A percentile compares a stretch with the other conserved stretches of the same genome.
These are phyloP conservation scores for Crotalus tigris DNA, from an alignment of 2,113 vertebrate genomes.

Conservation along the genomic window DNA sequence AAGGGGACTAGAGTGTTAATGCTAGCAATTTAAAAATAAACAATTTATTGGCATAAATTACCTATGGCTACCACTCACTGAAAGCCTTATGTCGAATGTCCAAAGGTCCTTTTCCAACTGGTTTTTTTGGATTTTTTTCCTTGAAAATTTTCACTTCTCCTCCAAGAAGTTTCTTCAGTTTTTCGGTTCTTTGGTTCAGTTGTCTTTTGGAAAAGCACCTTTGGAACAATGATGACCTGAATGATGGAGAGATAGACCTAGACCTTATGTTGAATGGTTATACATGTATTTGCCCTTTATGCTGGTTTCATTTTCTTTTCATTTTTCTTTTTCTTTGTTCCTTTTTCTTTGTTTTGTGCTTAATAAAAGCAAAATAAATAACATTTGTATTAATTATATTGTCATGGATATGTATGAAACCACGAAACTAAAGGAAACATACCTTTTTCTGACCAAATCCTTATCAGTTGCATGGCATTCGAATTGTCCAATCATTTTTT, in stretches of 20 bases:
- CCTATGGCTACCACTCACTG: background rate
- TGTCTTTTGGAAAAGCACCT: background rate
- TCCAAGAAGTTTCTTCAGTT: background rate
- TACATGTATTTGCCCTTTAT: background rate
- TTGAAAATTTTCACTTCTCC: background rate
- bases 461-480: background rate
- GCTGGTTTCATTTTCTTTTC: background rate
- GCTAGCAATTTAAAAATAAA: background rate
- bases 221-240: background rate
- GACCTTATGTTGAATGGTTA: background rate
- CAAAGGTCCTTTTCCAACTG: background rate
- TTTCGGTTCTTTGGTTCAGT: background rate
- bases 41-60: background rate
- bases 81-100: background rate
- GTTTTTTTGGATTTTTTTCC: background rate
- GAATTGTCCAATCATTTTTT: background rate
- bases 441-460: background rate
- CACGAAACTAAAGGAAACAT: background rate
- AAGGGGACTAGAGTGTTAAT: background rate
- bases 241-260: background rate
- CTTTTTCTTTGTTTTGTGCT: background rate
- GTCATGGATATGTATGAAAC: background rate
- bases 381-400: background rate
- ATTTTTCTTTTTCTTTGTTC: background rate
- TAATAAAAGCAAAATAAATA: background rate